Evolutionary conservation across 2,113 vertebrate species (phyloP).

Genomic region (Calyptomena viridis): DNA sequence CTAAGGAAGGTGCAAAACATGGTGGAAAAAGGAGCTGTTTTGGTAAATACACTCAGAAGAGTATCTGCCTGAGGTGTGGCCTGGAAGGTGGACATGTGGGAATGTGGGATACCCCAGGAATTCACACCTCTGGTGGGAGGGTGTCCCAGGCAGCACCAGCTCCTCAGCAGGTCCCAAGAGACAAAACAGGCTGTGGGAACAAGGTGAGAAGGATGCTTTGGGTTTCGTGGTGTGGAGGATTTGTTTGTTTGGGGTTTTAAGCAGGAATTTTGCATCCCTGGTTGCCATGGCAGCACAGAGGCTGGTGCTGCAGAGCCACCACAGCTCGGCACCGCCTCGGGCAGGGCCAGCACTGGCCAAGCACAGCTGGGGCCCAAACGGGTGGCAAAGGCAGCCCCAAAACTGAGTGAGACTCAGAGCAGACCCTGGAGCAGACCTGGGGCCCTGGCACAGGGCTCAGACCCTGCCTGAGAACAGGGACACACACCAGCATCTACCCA

Average conservation of each 20-base stretch:
- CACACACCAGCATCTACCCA: rapidly evolving
- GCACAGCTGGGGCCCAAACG: neutral
- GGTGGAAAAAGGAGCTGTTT: rapidly evolving
- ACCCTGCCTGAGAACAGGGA: neutral
- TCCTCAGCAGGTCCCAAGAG: neutral
- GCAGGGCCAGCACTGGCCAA: neutral
- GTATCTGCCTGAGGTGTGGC: rapidly evolving
- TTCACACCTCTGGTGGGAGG: neutral
- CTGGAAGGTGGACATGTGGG: rapidly evolving
- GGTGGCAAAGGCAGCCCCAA: neutral
- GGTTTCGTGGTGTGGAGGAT: rapidly evolving
- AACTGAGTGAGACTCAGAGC: rapidly evolving
- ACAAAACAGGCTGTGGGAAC: rapidly evolving
- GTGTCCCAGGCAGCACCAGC: neutral
- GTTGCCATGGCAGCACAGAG: constrained; percentile 51
- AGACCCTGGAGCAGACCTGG: rapidly evolving
- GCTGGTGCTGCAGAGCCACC: neutral
- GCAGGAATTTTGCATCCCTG: constrained; percentile 5
- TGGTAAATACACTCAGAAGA: neutral
- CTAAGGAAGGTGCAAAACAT: neutral
- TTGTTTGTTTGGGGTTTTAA: neutral
- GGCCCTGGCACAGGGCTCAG: rapidly evolving
- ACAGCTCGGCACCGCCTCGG: neutral
- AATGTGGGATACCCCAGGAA: rapidly evolving
- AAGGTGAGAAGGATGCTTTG: neutral